phyloP scores from a whole-genome alignment of 2,888 invertebrate genomes.

The Bimastos eiseni region DNA sequence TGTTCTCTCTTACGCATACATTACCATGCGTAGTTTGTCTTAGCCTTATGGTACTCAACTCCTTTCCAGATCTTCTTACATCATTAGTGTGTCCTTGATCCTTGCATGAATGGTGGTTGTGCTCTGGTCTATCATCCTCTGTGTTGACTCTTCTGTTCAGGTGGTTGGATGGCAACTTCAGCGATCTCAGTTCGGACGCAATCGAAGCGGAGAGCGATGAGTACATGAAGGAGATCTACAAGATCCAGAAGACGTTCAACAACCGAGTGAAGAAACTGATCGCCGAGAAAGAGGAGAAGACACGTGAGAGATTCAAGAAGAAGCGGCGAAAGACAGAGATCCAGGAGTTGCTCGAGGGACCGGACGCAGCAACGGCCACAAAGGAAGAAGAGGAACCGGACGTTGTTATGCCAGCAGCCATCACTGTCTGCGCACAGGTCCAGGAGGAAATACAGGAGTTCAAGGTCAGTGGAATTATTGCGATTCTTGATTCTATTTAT shows the following conservation, averaged over 20 bases:
- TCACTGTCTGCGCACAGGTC: constrained; percentile 55
- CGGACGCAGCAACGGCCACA: constrained; percentile 55
- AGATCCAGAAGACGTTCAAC: constrained; percentile 73
- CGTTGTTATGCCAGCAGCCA: constrained; percentile 66
- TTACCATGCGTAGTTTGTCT: too few species aligned
- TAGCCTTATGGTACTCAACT: too few species aligned
- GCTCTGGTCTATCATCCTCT: background rate
- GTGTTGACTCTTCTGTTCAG: constrained; percentile 56
- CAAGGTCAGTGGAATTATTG: constrained; percentile 65
- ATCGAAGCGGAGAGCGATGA: constrained; percentile 82
- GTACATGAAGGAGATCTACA: constrained; percentile 75
- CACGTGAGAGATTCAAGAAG: constrained; percentile 54
- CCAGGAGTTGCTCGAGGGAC: background rate
- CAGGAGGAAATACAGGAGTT: constrained; percentile 67
- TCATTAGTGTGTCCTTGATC: too few species aligned
- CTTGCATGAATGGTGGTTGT: too few species aligned
- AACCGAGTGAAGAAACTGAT: constrained; percentile 59
- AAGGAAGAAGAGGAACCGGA: constrained; percentile 68
- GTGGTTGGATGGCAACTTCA: constrained; percentile 91
- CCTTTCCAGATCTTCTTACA: too few species aligned
- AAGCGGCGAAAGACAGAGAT: constrained; percentile 69
- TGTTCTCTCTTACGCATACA: too few species aligned
- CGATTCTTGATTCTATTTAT: too few species aligned
- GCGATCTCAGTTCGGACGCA: constrained; percentile 76
- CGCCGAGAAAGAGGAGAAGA: constrained; percentile 56